Base-by-base conservation (phyloP, 2,888 invertebrate species). In the Chromoteleia sp. region DNA sequence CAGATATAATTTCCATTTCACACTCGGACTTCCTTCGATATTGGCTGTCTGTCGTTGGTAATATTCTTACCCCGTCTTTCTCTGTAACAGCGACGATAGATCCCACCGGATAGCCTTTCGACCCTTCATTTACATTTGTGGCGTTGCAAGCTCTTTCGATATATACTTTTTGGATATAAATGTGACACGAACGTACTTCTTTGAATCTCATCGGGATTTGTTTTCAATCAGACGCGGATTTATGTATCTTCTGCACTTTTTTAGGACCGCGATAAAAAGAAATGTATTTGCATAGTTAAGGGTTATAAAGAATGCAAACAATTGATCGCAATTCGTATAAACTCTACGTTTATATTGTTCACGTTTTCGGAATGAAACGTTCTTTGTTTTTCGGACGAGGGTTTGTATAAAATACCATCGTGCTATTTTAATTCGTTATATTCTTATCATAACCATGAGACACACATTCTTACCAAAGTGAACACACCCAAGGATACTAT, bases 1-100 rank as follows among this genome's bases (percentile, higher is more conserved):
- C 78, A 82, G 75, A 75, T 82, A 78, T 82, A 82, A 82, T 82
- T 82, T 82, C 75, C 74, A 82, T 82, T 82, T 78, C 71, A 65
- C 74, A 82, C 78, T 82, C 61, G 75, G 78, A 82, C 82, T 78
- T 82, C 30, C 56, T 78, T 71, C 59, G 61, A 74, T 78, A 78
- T 75, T 82, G 74, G 63, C 77, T 78, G 56, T 75, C 75, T 65
- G 70, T 65, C 61, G 77, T 29, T 63, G 59, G 74, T 74, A 77
- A 78, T 78, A 82, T 82, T 75, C 77, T 74, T 82, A 36, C 50
- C 33, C 74, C 56, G 67, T 63, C 70, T 81, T 78, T 54, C 50
- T 48, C 50, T 36, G 56, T 56, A 63, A 70, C 45, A 58, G 29
- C 59, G 19, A 19, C 63, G 65, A 52, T 78, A 45, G 81, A 78